phyloP scores from a whole-genome alignment of 1,140 invertebrate genomes.

The Micrasema minimum region DNA sequence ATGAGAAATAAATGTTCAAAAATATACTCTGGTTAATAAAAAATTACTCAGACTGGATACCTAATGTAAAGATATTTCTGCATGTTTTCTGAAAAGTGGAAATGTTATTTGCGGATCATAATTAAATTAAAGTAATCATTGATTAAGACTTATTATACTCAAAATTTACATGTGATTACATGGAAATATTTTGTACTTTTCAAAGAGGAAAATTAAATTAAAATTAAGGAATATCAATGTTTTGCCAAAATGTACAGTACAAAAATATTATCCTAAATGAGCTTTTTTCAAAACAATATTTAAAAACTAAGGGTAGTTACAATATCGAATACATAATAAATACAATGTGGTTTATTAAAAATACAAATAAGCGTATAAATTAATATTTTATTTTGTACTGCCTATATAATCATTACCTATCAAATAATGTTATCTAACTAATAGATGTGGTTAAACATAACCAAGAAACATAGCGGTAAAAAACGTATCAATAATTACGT shows the following conservation, averaged over 20 bases:
- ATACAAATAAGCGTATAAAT: slow-evolving; percentile 29
- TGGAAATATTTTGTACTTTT: background rate
- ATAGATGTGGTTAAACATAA: slow-evolving; percentile 22
- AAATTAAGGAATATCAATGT: background rate
- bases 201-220: background rate
- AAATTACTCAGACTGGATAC: too few species aligned
- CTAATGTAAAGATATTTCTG: too few species aligned
- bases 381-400: slow-evolving; percentile 43
- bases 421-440: slow-evolving; percentile 26
- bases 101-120: too few species aligned
- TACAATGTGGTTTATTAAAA: slow-evolving; percentile 33
- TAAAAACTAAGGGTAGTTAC: slow-evolving; percentile 12
- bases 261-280: background rate
- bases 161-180: slow-evolving; percentile 15
- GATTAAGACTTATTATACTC: too few species aligned
- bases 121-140: too few species aligned
- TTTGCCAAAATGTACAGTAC: background rate
- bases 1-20: slow-evolving; percentile 11
- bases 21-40: background rate
- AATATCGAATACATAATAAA: slow-evolving; percentile 31
- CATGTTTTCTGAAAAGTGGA: too few species aligned
- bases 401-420: slow-evolving; percentile 36
- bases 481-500: slow-evolving; percentile 23
- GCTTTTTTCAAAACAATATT: too few species aligned
- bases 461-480: slow-evolving; percentile 31